Evolutionary conservation across 2,888 invertebrate species (phyloP).

Genomic region (Flexamia atlantica): DNA sequence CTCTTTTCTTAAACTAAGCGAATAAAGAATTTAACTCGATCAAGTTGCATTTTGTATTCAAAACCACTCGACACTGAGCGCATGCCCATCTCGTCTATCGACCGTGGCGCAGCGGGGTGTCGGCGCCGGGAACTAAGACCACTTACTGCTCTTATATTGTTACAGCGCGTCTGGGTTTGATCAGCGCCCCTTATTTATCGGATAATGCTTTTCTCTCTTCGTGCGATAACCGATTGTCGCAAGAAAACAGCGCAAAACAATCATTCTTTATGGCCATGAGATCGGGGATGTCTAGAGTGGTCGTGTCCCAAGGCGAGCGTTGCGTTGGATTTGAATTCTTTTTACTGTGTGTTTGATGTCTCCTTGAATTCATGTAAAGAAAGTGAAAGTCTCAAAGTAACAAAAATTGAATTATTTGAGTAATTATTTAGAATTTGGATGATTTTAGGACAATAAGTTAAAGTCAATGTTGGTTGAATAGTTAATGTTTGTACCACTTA

Average conservation of each 20-base stretch:
- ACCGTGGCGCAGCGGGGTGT: conserved; percentile 57
- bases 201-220: conserved; percentile 48
- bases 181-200: conserved; percentile 38
- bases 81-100: conserved; percentile 7
- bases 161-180: not conserved
- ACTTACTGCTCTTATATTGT: conserved; percentile 55
- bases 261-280: conserved; percentile 3
- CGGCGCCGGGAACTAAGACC: conserved; percentile 63
- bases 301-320: not conserved
- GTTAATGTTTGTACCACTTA: too few relatives aligned
- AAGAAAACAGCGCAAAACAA: conserved; percentile 37
- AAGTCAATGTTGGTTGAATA: too few relatives aligned
- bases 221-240: conserved; percentile 36
- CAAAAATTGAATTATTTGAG: too few relatives aligned
- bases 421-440: too few relatives aligned
- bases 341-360: too few relatives aligned
- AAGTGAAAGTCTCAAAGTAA: too few relatives aligned
- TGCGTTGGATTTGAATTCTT: too few relatives aligned
- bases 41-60: not conserved
- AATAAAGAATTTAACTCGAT: too few relatives aligned
- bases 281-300: not conserved
- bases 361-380: too few relatives aligned
- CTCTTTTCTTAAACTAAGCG: too few relatives aligned
- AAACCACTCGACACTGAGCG: not conserved
- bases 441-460: too few relatives aligned